Base-by-base conservation (phyloP, 2,888 invertebrate species). In the Boloria euphrosyne region DNA sequence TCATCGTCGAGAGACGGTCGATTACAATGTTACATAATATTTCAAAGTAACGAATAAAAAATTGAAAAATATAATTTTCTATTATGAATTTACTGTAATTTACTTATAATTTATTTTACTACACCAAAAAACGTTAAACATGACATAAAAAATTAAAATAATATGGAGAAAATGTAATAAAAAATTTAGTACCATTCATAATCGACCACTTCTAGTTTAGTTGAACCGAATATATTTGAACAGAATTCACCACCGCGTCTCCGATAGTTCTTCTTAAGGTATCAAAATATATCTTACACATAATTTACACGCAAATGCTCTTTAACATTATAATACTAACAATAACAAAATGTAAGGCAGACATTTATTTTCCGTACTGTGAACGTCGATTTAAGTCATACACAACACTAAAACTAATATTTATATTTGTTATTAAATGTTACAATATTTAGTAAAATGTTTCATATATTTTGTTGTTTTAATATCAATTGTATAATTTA, bases 291-390 rank as follows among this genome's bases (percentile, higher is more conserved):
- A 66, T 62, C 18, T 58, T 62, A 66, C 66, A 66, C 62, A 62
- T 62, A 62, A 62, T 67, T 67, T 63, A 67, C 61, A 68, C 54
- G 47, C 31, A 65, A 14, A 57, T 22, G 57, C 27, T 57, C 54
- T 13, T 49, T 44, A 63, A 65, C 58, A 65, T 59, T 52, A 59
- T 50, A 63, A 59, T 58, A 65, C 58, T 65, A 65, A 65, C 64
- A 65, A 58, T 52, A 65, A 65, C 58, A 65, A 65, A 65, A 65
- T 52, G 58, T 65, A 65, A 65, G 64, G 64, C 59, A 65, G 57
- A 52, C 49, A 38, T 18, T 43, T 51, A 52, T 47, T 65, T 52
- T 59, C 52, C 50, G 27, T 46, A 31, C 49, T 16, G 31, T 49
- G 49, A 31, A 50, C 46, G 46, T n/a, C 57, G 46, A 44, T 22